Base-by-base conservation (phyloP, 2,113 vertebrate species). In the Xenopus tropicalis region DNA sequence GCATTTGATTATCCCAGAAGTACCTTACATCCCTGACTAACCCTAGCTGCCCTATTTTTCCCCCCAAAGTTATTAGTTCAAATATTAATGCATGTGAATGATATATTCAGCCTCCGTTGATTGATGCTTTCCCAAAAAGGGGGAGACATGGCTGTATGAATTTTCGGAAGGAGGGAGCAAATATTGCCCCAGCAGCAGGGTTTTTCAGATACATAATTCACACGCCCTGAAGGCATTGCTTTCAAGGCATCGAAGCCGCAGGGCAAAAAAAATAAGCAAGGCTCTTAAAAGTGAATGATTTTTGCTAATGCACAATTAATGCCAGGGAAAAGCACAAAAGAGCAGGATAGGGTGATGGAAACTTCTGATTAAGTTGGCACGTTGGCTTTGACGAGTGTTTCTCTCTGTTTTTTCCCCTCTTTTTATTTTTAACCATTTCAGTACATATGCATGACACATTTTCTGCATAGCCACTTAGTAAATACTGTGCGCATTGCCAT, bases 181-280 rank as follows among this genome's bases (percentile, higher is more conserved):
- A 93, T 91, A 92, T 90, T 93, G 94, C 92, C 94, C 92, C 93
- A 89, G 93, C 92, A 91, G 90, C 95, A 95, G 96, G 97, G 91
- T 96, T 98, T 99, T 98, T 97, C 92, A 97, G 96, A 99, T 99
- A 96, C 97, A 99, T 99, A 98, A 99, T 99, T 99, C 97, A 99
- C 95, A 98, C 96, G 95, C 97, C 97, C 95, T 96, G 92, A 94
- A 98, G 97, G 95, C 96, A 98, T 76, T 94, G 95, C 97, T 99
- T 99, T 99, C 97, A 99, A 99, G 96, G 95, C 96, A 97, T 98
- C 96, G 92, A 93, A 91, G 96, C 96, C 89, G 86, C 88, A 93
- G 94, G 97, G 94, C 94, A 93, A 97, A 96, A 98, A 98, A 98
- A 98, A 98, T 98, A 97, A 99, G 94, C 93, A 98, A 93, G 95